Conservation (phyloP, 2,113 vertebrate genomes). For the Cyphomyrus discorhynchus region DNA sequence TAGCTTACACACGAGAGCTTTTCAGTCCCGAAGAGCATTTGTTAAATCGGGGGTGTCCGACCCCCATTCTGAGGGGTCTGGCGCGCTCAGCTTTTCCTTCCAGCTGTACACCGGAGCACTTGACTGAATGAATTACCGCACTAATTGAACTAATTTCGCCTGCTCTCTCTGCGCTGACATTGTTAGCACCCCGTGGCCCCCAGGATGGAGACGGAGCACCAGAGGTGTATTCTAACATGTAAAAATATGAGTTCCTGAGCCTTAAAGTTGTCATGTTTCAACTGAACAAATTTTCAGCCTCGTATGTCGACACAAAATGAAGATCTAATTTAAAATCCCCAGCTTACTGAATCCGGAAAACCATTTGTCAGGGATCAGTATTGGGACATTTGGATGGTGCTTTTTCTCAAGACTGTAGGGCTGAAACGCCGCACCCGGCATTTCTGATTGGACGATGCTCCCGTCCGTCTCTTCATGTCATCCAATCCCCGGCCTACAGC, state of each 20-base stretch:
- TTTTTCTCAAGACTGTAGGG: neutral
- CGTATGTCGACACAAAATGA: neutral
- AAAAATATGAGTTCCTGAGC: neutral
- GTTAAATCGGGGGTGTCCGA: neutral
- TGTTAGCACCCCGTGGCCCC: neutral
- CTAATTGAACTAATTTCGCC: neutral
- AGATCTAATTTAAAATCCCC: neutral
- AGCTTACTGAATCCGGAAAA: neutral
- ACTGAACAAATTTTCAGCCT: neutral
- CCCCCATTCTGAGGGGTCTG: neutral
- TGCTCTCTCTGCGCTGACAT: neutral
- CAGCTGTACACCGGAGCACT: neutral
- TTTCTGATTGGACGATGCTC: neutral
- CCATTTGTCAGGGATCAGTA: neutral
- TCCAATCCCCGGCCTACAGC: slow-evolving; percentile 51
- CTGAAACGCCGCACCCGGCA: neutral
- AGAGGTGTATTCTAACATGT: neutral
- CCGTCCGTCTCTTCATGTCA: neutral
- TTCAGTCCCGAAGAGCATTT: neutral
- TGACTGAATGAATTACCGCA: neutral
- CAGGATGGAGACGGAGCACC: neutral
- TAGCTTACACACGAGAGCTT: neutral
- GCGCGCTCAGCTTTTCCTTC: neutral
- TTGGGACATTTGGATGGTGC: neutral
- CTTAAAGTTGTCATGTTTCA: neutral